A percentile compares a stretch with the other conserved stretches of the same genome.
Evolutionary conservation across 2,113 vertebrate genomes (phyloP).

Genomic region (Cichladusa arquata): DNA sequence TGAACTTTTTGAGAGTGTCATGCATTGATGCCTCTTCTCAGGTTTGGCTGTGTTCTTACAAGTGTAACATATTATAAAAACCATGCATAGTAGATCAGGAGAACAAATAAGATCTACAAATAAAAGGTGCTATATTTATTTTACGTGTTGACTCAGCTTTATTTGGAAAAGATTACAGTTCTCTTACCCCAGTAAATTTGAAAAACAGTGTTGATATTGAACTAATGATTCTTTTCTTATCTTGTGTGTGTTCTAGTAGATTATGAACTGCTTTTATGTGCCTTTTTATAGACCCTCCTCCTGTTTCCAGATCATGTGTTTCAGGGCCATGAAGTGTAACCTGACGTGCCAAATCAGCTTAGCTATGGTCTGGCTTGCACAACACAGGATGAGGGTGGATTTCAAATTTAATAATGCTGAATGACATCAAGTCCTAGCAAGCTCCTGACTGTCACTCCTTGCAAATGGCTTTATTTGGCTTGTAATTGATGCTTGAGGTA

Average conservation of each 20-base stretch:
- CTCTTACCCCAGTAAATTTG: neutral
- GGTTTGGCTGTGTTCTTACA: neutral
- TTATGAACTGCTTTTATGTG: neutral
- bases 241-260: neutral
- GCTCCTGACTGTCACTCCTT: neutral
- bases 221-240: neutral
- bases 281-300: neutral
- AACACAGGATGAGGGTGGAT: neutral
- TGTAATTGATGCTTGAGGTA: neutral
- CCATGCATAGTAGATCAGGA: rapidly evolving
- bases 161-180: neutral
- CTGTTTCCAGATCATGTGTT: neutral
- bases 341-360: neutral
- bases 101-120: neutral
- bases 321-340: neutral
- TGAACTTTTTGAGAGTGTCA: neutral
- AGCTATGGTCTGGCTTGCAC: neutral
- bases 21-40: neutral
- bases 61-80: rapidly evolving
- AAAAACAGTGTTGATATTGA: neutral
- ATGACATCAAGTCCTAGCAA: neutral
- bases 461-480: neutral
- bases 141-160: neutral
- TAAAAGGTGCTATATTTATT: neutral
- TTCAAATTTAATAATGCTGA: neutral